Evolutionary conservation across 2,797 vertebrate species (phyloP).

Genomic region (Distichodus sexfasciatus): DNA sequence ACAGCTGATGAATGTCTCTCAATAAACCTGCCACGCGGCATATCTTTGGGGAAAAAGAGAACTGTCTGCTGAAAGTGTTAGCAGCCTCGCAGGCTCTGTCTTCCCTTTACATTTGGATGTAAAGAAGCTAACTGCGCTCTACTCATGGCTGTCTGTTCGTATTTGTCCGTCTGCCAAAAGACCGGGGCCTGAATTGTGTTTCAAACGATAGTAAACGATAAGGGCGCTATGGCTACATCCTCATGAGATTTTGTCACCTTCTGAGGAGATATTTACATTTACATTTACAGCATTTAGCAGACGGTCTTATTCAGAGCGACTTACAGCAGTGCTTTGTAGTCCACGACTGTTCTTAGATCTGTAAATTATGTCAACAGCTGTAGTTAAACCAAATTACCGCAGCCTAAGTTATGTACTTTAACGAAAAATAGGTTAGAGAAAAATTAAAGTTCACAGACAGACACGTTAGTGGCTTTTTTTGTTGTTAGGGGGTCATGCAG

Average conservation of each 20-base stretch:
- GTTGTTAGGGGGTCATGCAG: no score
- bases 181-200: constrained; percentile 17
- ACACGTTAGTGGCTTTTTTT: no score
- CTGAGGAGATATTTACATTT: no score
- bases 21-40: constrained; percentile 13
- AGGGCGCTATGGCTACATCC: constrained; percentile 21
- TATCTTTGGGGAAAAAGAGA: neutral
- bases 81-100: neutral
- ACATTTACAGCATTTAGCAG: no score
- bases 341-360: no score
- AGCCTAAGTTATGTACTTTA: no score
- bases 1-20: constrained; percentile 25
- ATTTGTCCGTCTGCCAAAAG: constrained; percentile 16
- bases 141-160: constrained; percentile 1
- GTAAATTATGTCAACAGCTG: no score
- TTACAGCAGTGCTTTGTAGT: no score
- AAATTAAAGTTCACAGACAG: no score
- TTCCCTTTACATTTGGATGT: neutral
- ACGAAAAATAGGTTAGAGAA: no score
- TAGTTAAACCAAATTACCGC: no score
- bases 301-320: no score
- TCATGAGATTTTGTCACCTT: constrained; percentile 2
- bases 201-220: constrained; percentile 11
- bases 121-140: constrained; percentile 1
- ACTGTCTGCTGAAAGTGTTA: constrained; percentile 6